These are phyloP conservation scores for Plebejus anna DNA, from an alignment of 2,888 invertebrate genomes.

Conservation along the genomic window DNA sequence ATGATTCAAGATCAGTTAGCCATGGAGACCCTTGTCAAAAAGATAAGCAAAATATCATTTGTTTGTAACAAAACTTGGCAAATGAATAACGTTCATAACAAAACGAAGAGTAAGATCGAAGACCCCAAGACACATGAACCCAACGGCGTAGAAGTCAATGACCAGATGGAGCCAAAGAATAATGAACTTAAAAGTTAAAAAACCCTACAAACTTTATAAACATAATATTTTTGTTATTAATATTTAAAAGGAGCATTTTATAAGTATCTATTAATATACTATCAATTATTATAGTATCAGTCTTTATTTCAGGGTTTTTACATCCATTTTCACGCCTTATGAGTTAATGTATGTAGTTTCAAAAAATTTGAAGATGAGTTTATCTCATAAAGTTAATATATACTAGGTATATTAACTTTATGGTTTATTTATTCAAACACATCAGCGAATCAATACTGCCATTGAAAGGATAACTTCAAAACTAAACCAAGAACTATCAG, in stretches of 20 bases:
- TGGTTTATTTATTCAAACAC: too few species aligned
- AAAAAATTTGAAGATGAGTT: too few species aligned
- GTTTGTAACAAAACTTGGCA: background rate
- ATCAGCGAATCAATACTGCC: too few species aligned
- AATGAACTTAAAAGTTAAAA: background rate
- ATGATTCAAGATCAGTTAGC: slow-evolving; percentile 66
- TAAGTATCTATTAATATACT: background rate
- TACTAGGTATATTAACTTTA: too few species aligned
- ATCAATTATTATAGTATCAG: background rate
- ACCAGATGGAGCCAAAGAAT: background rate
- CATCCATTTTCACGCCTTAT: too few species aligned
- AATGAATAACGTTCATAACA: background rate
- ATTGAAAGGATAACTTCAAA: too few species aligned
- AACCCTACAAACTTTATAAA: too few species aligned
- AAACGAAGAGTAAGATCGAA: background rate
- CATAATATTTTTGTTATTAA: too few species aligned
- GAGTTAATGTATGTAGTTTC: too few species aligned
- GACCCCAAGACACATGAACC: background rate
- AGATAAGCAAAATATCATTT: slow-evolving; percentile 43
- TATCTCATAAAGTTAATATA: too few species aligned
- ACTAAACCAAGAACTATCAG: background rate
- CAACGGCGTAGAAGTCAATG: background rate
- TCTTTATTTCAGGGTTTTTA: too few species aligned
- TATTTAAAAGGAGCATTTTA: background rate
- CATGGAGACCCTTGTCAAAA: slow-evolving; percentile 61